Conservation (phyloP, 2,113 vertebrate species). For the Thalassoma bifasciatum region DNA sequence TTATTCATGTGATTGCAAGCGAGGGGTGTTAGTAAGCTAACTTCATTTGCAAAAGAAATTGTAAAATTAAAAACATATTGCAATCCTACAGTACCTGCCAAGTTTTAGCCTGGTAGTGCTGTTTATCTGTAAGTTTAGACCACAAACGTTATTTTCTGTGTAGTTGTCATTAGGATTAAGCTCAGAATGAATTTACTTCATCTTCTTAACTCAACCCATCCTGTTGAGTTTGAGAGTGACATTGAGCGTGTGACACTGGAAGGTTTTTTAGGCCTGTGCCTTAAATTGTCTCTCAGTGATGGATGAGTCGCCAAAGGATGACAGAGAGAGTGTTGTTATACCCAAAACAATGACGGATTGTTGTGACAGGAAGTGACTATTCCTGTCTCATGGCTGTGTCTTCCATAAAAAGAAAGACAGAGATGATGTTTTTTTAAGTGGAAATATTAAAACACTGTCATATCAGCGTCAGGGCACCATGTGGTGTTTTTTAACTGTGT, state of each 20-base stretch:
- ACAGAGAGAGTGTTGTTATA: conserved; percentile 57
- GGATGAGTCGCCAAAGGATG: conserved; percentile 60
- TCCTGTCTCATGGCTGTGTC: conserved; percentile 29
- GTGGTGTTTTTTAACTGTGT: neutral
- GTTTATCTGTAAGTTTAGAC: too few species aligned
- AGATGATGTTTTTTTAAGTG: conserved; percentile 26
- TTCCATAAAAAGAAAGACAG: conserved; percentile 47
- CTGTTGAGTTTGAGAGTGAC: conserved; percentile 44
- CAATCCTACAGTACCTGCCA: too few species aligned
- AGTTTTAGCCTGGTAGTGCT: neutral
- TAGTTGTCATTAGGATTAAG: neutral
- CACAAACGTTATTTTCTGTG: neutral
- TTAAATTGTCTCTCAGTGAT: conserved; percentile 58
- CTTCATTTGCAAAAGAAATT: neutral
- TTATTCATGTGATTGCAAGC: neutral
- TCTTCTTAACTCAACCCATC: conserved; percentile 7
- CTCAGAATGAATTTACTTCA: neutral
- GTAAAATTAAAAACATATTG: too few species aligned
- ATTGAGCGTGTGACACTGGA: conserved; percentile 40
- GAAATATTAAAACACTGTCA: neutral
- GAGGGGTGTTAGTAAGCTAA: neutral
- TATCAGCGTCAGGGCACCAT: neutral
- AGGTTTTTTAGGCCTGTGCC: conserved; percentile 4
- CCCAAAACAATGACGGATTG: conserved; percentile 67
- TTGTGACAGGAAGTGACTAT: conserved; percentile 62